Conservation (phyloP, 2,113 vertebrate genomes). For the Origma solitaria region DNA sequence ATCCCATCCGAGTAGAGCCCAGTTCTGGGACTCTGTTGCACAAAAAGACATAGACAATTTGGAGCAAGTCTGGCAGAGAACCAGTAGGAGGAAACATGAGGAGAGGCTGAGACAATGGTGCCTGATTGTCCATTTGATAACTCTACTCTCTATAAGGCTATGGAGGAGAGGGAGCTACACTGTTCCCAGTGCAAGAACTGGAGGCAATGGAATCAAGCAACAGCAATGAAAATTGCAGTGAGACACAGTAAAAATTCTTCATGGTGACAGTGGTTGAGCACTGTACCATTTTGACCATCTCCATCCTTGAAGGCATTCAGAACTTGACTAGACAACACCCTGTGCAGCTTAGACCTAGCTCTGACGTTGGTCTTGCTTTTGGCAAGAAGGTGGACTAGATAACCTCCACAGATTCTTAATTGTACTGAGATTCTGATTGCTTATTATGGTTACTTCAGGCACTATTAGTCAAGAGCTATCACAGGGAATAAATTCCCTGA, state of each 20-base stretch:
- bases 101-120: accelerated
- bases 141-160: neutral
- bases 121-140: neutral
- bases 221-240: neutral
- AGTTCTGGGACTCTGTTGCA: neutral
- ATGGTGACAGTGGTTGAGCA: neutral
- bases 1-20: neutral
- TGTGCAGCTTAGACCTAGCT: neutral
- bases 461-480: neutral
- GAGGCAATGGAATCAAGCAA: neutral
- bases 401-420: neutral
- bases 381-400: neutral
- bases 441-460: neutral
- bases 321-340: neutral
- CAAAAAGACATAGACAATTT: neutral
- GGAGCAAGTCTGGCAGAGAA: neutral
- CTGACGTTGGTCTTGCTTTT: neutral
- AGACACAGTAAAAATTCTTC: neutral
- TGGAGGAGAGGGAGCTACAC: neutral
- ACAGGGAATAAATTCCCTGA: neutral
- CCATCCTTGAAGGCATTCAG: neutral
- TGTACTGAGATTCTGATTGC: neutral
- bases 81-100: neutral
- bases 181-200: neutral
- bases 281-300: neutral